Evolutionary conservation across 1,140 invertebrate genomes (phyloP), one percentile per base, ranked within the genome.

Genomic region (Drosophila ercepeae): DNA sequence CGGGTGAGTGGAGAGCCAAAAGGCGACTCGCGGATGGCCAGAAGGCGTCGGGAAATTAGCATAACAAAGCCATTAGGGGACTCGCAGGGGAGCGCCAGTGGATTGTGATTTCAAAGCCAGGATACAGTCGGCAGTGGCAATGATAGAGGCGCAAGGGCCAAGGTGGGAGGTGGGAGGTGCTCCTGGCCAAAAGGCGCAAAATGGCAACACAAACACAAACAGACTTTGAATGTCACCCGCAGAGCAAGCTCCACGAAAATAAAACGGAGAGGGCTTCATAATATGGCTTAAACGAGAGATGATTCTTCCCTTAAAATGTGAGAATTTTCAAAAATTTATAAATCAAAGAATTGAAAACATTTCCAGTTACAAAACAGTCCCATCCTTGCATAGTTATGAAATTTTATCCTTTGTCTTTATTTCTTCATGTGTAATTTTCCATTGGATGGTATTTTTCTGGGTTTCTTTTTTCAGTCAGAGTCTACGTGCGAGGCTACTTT

Each of bases 41-140:
- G 76, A 72, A 86, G 79, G 75, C 79, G 82, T 73, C 76, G 68
- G 50, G 59, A 84, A 86, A 86, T 86, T 88, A 86, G 82, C 81
- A 86, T 86, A 77, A 86, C 81, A 86, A 81, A 86, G 81, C 73
- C 76, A 86, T 86, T 86, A 86, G 65, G 45, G 11, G 44, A 64
- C 65, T 53, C 55, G 18, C 45, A 36, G 81, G 32, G 60, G 18
- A 60, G 41, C 52, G 41, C 36, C 57, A 50, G 14, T 41, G 51
- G 68, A 63, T 70, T 74, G 52, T 81, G 81, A 86, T 86, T 86
- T 86, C 81, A 88, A 88, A 86, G 76, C 55, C 61, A 57, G 77
- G 65, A 42, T 29, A 42, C 51, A 45, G 49, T 18, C 39, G 18
- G 29, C 44, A 39, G 51, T 78, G 75, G 52, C 70, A 69, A 45